Base-by-base conservation (phyloP, 2,888 invertebrate genomes). In the Xanthorhoe spadicearia region DNA sequence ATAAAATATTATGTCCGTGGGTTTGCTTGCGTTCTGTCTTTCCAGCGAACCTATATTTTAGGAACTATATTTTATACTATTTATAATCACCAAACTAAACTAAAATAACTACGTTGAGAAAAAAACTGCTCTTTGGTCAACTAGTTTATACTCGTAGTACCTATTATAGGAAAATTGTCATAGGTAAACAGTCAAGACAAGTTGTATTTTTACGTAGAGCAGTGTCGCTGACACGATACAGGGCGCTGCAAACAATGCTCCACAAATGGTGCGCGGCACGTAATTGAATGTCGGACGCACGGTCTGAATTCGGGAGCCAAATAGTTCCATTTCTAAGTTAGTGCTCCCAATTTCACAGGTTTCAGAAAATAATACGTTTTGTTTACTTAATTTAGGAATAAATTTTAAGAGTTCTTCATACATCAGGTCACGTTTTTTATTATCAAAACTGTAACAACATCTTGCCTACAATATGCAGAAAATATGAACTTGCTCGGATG, bases 251-350 rank as follows among this genome's bases (percentile, higher is more conserved):
- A 70, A 69, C 72, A 68, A 74, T 74, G 72, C 72, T 65, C 56
- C 70, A 49, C 49, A 60, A 56, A 63, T 43, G 35, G 64, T 63
- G 70, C 68, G 56, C 66, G 71, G 60, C 71, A 73, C 70, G 76
- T 79, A 83, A 84, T 83, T 78, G 82, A 80, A 81, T 80, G 81
- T 81, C 80, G 74, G 65, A 61, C 46, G 71, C 79, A 81, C 74
- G 64, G 61, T 73, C 62, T 69, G 64, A 61, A 68, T 64, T 61
- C 62, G 62, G 67, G 51, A 52, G 59, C 49, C 49, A 10, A 53
- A 57, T 57, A 64, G 63, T 64, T 67, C 52, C 17, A 64, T 61
- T 53, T 52, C 49, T 28, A 38, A 61, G 56, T 53, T 38, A 46
- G 13, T n/a, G 23, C n/a, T 9, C 7, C 49, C n/a, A 58, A 49